Conservation (phyloP, 2,888 invertebrate species). For the Lymantria dispar region DNA sequence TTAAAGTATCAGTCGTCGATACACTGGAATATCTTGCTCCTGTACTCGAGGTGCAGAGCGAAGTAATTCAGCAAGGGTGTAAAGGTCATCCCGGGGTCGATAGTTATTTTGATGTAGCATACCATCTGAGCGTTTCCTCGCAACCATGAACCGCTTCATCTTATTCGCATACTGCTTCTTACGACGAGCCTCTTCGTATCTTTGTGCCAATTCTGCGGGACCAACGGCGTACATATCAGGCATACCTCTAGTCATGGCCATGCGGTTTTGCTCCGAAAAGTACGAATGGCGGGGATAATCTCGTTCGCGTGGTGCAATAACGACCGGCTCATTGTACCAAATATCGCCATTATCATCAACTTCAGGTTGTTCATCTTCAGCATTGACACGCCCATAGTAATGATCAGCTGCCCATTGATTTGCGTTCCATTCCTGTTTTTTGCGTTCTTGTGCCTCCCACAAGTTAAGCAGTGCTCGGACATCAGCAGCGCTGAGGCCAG, state of each 20-base stretch:
- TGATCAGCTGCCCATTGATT: constrained; percentile 69
- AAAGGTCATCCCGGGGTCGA: constrained; percentile 80
- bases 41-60: constrained; percentile 76
- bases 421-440: constrained; percentile 75
- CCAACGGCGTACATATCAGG: constrained; percentile 72
- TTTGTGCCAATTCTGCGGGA: constrained; percentile 67
- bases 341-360: constrained; percentile 79
- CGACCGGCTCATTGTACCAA: constrained; percentile 83
- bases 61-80: constrained; percentile 82
- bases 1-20: constrained; percentile 84
- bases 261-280: constrained; percentile 75
- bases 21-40: constrained; percentile 82
- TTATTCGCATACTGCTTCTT: constrained; percentile 76
- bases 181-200: constrained; percentile 74
- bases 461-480: constrained; percentile 82
- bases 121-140: constrained; percentile 77
- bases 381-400: constrained; percentile 65
- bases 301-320: constrained; percentile 67
- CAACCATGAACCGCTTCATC: constrained; percentile 84
- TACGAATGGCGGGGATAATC: constrained; percentile 71
- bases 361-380: constrained; percentile 75
- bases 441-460: constrained; percentile 83
- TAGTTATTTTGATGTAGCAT: constrained; percentile 70
- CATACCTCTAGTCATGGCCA: constrained; percentile 63
- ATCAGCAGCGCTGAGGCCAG: constrained; percentile 84